These are phyloP conservation scores for Periophthalmus modestus DNA, from an alignment of 2,113 vertebrate genomes.

Conservation along the genomic window DNA sequence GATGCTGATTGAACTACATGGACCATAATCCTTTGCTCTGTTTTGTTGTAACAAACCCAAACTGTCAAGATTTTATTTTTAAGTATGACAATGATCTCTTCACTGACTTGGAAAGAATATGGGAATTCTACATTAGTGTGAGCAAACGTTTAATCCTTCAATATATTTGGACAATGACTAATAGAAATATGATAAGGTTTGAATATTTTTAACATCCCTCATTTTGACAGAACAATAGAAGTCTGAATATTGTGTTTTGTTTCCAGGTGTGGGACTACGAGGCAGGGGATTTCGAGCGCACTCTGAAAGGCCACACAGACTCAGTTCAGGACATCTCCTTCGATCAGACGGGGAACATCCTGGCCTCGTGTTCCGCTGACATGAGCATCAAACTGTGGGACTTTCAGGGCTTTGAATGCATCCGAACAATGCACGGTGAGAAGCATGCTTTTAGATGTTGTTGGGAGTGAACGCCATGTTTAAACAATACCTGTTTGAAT, in stretches of 20 bases:
- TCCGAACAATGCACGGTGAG: conserved; percentile 99
- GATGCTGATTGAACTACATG: not conserved
- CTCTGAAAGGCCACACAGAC: conserved; percentile 98
- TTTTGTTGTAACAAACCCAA: not conserved
- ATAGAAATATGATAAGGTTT: not conserved
- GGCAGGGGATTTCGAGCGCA: conserved; percentile 97
- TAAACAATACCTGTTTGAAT: not conserved
- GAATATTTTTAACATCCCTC: not conserved
- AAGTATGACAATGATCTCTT: too few relatives aligned
- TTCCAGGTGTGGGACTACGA: conserved; percentile 98
- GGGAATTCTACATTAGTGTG: too few relatives aligned
- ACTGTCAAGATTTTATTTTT: not conserved
- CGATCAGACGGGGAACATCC: conserved; percentile 94
- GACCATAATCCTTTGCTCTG: not conserved
- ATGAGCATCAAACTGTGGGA: conserved; percentile 99
- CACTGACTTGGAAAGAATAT: too few relatives aligned
- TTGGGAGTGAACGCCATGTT: not conserved
- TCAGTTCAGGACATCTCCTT: conserved; percentile 99
- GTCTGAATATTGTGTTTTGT: not conserved
- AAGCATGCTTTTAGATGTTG: not conserved
- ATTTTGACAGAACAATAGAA: not conserved
- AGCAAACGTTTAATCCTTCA: too few relatives aligned
- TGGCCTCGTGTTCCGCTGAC: conserved; percentile 99
- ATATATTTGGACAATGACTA: too few relatives aligned
- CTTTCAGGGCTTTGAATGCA: conserved; percentile 98